phyloP scores from a whole-genome alignment of 2,797 vertebrate genomes.

The Melanogrammus aeglefinus region DNA sequence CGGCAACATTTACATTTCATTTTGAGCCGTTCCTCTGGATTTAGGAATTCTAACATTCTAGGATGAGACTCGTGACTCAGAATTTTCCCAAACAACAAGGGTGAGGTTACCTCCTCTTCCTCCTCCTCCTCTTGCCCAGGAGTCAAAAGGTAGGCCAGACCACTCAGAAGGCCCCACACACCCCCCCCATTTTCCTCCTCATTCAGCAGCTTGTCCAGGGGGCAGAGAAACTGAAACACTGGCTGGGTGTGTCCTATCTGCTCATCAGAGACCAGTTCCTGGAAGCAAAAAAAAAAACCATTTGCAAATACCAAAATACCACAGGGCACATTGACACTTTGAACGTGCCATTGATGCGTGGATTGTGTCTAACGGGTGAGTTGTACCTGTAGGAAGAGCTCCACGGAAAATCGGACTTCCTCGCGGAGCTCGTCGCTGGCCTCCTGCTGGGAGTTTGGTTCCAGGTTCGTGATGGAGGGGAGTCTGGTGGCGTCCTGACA shows the following conservation, averaged over 20 bases:
- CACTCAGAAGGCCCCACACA: conserved; percentile 71
- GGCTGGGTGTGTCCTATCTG: conserved; percentile 61
- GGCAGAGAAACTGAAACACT: conserved; percentile 77
- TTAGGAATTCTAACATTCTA: background rate
- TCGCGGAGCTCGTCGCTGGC: conserved; percentile 46
- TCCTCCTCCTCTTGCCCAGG: conserved; percentile 70
- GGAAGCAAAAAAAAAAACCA: conserved; percentile 4
- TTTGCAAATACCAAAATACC: background rate
- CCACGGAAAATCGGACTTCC: conserved; percentile 53
- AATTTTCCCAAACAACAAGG: background rate
- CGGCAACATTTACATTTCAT: background rate
- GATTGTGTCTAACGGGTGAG: background rate
- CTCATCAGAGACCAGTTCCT: conserved; percentile 69
- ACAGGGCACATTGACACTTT: background rate
- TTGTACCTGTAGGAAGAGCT: conserved; percentile 71
- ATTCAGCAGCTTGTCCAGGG: conserved; percentile 66
- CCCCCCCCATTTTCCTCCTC: conserved; percentile 63
- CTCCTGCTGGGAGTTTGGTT: conserved; percentile 37
- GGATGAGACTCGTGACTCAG: background rate
- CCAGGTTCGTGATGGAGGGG: conserved; percentile 49
- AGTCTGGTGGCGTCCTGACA: conserved; percentile 60
- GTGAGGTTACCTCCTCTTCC: conserved; percentile 71
- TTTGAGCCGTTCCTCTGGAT: background rate
- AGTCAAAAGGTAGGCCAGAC: conserved; percentile 71
- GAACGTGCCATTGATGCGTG: conserved; percentile 1